phyloP scores from a whole-genome alignment of 2,888 invertebrate genomes.

The Drosophila prolongata region DNA sequence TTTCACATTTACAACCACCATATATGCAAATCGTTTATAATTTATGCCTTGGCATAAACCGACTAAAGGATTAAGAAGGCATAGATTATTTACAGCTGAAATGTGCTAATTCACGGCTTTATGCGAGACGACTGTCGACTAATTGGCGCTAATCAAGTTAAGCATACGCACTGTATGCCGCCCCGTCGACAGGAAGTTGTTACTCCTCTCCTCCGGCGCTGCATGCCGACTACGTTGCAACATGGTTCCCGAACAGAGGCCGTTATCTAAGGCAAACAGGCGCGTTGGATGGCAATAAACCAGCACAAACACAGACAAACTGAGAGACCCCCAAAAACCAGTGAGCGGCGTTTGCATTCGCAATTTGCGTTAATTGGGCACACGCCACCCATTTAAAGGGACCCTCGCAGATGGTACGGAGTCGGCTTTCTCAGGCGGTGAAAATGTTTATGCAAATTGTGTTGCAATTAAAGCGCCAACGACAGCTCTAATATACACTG shows the following conservation, averaged over 20 bases:
- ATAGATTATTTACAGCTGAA: conserved; percentile 39
- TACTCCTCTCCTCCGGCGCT: neutral
- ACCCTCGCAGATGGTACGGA: conserved; percentile 34
- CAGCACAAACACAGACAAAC: conserved; percentile 47
- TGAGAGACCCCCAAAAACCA: conserved; percentile 1
- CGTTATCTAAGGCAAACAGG: conserved; percentile 77
- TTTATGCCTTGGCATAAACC: conserved; percentile 22
- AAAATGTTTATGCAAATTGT: conserved; percentile 74
- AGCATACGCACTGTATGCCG: conserved; percentile 70
- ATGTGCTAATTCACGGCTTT: conserved; percentile 61
- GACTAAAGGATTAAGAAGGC: conserved; percentile 25
- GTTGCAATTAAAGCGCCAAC: conserved; percentile 61
- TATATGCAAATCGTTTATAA: conserved; percentile 13
- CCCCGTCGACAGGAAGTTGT: conserved; percentile 24
- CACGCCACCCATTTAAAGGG: conserved; percentile 66
- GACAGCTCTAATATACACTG: conserved; percentile 43
- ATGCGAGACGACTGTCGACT: conserved; percentile 51
- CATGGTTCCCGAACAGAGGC: conserved; percentile 27
- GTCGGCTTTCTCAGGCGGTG: conserved; percentile 32
- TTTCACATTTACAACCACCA: neutral
- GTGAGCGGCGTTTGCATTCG: conserved; percentile 32
- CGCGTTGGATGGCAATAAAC: conserved; percentile 57
- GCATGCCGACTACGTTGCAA: conserved; percentile 31
- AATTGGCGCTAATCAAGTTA: conserved; percentile 74
- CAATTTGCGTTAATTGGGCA: conserved; percentile 70